Base-by-base conservation (phyloP, 2,888 invertebrate genomes). In the Sarcophaga caerulescens region DNA sequence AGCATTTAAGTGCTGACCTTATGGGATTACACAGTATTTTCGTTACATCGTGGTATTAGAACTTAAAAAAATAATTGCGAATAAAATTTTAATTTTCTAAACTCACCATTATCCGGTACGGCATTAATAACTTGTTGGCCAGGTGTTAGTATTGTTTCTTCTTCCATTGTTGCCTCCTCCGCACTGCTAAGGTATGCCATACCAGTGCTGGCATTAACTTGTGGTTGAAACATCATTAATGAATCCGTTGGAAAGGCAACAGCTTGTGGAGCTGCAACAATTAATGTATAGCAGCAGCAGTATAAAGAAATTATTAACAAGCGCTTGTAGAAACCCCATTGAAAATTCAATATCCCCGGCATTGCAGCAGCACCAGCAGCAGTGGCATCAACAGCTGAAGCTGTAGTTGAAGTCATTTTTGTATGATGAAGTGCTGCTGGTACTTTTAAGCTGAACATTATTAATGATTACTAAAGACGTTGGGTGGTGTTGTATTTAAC, bases 71-170 rank as follows among this genome's bases (percentile, higher is more conserved):
- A 62, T 6, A 66, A 73, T 62, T n/a, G 5, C 12, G 70, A 70
- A n/a, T 62, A 14, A 57, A 73, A 68, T 59, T 35, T 76, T 60
- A 60, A 80, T 71, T 85, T 52, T 4, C 17, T 52, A 81, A 66
- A 88, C 81, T 85, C 69, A 87, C 87, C 83, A 77, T 60, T 23
- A 62, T 59, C 73, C 17, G 87, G 85, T 73, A 87, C 70, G 14
- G 84, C 75, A 57, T 63, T 78, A 82, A 87, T 81, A 57, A 85
- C 83, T 66, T 35, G 52, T 69, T 88, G 81, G 25, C 87, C 85
- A 57, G 79, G 75, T 76, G 86, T 83, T 81, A 68, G 23, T 74
- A 63, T 35, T 68, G 17, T 52, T 12, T 59, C 19, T 12, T 59
- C 19, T 23, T 35, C 35, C 35, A 35, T 35, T 35, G 35, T 35